Conservation (phyloP, 2,888 invertebrate species). For the Alloplasta piceator region DNA sequence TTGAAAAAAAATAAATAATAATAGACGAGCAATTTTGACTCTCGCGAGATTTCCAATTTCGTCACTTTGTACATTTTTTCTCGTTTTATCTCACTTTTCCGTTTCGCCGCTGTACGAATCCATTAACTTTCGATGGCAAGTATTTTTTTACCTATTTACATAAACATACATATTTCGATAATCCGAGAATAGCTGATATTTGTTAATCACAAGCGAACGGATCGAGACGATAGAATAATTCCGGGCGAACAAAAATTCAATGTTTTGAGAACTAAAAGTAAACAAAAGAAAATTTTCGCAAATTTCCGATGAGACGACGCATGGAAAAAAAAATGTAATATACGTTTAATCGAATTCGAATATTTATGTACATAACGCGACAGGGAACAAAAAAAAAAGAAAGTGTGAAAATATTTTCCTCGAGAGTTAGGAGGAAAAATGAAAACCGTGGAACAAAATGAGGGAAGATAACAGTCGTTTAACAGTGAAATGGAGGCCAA, state of each 20-base stretch:
- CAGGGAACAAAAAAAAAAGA: slow-evolving; percentile 73
- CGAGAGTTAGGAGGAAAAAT: slow-evolving; percentile 11
- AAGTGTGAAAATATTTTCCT: slow-evolving; percentile 2
- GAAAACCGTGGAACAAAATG: slow-evolving; percentile 16
- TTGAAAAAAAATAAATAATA: too few species aligned
- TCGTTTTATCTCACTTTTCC: not conserved
- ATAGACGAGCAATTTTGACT: too few species aligned
- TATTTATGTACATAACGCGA: slow-evolving; percentile 56
- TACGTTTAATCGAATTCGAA: slow-evolving; percentile 34
- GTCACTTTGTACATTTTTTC: slow-evolving; percentile 14
- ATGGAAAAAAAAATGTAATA: slow-evolving; percentile 23
- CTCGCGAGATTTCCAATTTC: slow-evolving; percentile 30
- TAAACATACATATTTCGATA: slow-evolving; percentile 23
- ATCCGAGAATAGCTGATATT: slow-evolving; percentile 44
- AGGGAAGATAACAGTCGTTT: slow-evolving; percentile 23
- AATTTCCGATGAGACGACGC: too few species aligned
- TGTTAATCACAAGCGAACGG: slow-evolving; percentile 23
- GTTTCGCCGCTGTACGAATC: slow-evolving; percentile 45
- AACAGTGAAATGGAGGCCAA: slow-evolving; percentile 74
- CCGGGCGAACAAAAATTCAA: slow-evolving; percentile 28
- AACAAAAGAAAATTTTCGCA: too few species aligned
- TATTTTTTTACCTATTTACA: slow-evolving; percentile 57
- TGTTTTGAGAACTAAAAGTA: slow-evolving; percentile 12
- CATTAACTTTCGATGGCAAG: slow-evolving; percentile 40
- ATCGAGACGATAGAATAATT: slow-evolving; percentile 22